Evolutionary conservation across 2,113 vertebrate genomes (phyloP).

Genomic region (Mesitornis unicolor): DNA sequence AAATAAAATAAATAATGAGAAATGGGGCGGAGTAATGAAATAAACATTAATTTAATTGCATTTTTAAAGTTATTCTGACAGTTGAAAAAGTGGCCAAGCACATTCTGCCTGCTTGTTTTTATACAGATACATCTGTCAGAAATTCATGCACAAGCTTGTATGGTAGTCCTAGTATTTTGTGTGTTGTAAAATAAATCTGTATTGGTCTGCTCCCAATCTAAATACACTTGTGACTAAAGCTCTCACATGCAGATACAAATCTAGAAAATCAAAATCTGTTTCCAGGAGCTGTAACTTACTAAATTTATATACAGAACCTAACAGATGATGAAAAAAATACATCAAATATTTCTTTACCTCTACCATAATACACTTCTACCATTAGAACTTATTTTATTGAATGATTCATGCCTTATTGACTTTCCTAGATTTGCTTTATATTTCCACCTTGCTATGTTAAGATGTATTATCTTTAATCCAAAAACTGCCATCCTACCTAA

Average conservation of each 20-base stretch:
- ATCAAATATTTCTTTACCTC: background rate
- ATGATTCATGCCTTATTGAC: background rate
- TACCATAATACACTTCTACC: background rate
- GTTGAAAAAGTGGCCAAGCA: conserved; percentile 11
- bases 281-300: background rate
- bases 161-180: background rate
- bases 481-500: background rate
- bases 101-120: conserved; percentile 24
- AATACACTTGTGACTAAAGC: conserved; percentile 3
- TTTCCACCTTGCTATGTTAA: background rate
- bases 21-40: background rate
- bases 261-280: background rate
- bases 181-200: background rate
- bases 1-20: background rate
- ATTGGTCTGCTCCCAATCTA: conserved; percentile 6
- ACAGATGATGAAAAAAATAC: background rate
- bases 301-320: background rate
- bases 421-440: conserved; percentile 1
- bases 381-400: background rate
- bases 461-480: conserved; percentile 11
- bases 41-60: background rate
- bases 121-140: conserved; percentile 26
- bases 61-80: background rate
- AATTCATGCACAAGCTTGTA: background rate
- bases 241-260: background rate